phyloP scores from a whole-genome alignment of 1,140 invertebrate genomes.

The Orius insidiosus region DNA sequence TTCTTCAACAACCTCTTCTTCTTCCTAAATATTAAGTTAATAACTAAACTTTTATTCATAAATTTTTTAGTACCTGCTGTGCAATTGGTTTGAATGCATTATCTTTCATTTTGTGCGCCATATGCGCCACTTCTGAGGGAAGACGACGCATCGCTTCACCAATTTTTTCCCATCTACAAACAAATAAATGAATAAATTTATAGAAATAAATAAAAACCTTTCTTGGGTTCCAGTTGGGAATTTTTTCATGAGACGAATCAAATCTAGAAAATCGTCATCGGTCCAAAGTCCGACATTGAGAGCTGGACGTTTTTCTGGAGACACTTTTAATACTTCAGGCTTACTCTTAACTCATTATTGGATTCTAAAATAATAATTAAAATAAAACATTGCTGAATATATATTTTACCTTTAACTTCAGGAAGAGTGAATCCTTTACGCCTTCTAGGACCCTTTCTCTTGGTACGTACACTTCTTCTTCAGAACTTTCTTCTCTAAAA shows the following conservation, averaged over 20 bases:
- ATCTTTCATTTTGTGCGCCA: slow-evolving; percentile 67
- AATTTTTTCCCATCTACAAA: slow-evolving; percentile 62
- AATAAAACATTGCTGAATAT: no score
- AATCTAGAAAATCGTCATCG: slow-evolving; percentile 72
- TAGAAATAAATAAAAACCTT: no score
- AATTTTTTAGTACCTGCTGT: slow-evolving; percentile 22
- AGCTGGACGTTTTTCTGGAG: slow-evolving; percentile 19
- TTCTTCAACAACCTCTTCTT: slow-evolving; percentile 18
- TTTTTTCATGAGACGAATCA: slow-evolving; percentile 73
- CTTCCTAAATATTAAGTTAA: slow-evolving; percentile 7
- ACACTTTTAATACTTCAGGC: background rate
- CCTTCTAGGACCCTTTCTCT: slow-evolving; percentile 30
- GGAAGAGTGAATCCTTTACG: slow-evolving; percentile 40
- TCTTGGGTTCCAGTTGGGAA: slow-evolving; percentile 64
- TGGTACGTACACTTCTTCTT: slow-evolving; percentile 28
- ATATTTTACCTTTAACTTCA: slow-evolving; percentile 25
- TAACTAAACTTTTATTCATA: no score
- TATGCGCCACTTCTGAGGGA: slow-evolving; percentile 40
- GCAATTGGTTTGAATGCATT: slow-evolving; percentile 38
- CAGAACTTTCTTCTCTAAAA: slow-evolving; percentile 25
- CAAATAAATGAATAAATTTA: no score
- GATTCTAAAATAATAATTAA: background rate
- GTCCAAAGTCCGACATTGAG: slow-evolving; percentile 68
- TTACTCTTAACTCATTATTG: slow-evolving; percentile 5
- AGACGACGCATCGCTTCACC: slow-evolving; percentile 54